Percentiles rank a stretch among this genome's conserved stretches.
These are phyloP conservation scores for Microhierax caerulescens DNA, from an alignment of 2,797 vertebrate species.

Conservation along the genomic window DNA sequence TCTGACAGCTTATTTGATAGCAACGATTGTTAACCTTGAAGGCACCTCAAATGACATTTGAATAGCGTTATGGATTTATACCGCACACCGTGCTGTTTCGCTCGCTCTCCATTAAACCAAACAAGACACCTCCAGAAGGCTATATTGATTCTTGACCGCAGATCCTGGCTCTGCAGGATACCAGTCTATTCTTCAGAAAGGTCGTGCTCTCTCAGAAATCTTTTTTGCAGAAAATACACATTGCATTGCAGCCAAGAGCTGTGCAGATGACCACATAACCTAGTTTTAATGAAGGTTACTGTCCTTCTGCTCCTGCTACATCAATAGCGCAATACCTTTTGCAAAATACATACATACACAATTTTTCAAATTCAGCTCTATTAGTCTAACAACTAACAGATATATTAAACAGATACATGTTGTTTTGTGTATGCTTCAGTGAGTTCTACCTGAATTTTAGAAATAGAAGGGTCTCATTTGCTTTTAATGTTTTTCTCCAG, in stretches of 20 bases:
- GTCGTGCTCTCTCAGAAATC: constrained; percentile 6
- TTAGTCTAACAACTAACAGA: not conserved
- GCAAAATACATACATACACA: not conserved
- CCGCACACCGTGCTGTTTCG: not conserved
- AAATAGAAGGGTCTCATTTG: not conserved
- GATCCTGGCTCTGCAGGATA: constrained; percentile 35
- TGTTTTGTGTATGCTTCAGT: not conserved
- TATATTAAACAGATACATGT: not conserved
- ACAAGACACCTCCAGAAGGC: constrained; percentile 37
- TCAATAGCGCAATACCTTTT: not conserved
- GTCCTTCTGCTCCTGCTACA: not conserved
- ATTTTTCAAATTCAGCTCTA: not conserved
- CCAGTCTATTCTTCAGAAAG: constrained; percentile 58
- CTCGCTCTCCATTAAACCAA: constrained; percentile 46
- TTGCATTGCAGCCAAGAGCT: not conserved
- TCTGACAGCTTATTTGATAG: constrained; percentile 55
- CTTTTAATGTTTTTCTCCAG: not conserved
- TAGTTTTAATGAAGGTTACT: constrained; percentile 32
- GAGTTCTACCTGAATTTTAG: not conserved
- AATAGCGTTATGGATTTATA: constrained; percentile 58
- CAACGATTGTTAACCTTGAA: constrained; percentile 48
- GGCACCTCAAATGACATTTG: constrained; percentile 35
- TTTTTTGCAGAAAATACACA: constrained; percentile 42
- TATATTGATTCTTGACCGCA: constrained; percentile 66
- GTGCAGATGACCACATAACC: not conserved